Conservation (phyloP, 2,113 vertebrate species). For the Mugil cephalus region DNA sequence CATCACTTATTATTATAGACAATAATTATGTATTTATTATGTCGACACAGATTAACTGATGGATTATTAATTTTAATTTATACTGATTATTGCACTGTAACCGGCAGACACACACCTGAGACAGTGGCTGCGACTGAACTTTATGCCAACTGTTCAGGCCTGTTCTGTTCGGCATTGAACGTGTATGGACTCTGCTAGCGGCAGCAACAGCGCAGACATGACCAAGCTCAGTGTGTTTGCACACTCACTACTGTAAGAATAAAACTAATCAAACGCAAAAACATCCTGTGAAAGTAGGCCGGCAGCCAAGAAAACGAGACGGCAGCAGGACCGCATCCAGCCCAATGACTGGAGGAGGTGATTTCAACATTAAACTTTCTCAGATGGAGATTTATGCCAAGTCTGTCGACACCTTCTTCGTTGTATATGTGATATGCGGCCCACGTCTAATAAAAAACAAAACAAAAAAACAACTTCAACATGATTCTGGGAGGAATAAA, state of each 20-base stretch:
- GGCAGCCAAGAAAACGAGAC: slow-evolving; percentile 30
- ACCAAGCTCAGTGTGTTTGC: slow-evolving; percentile 7
- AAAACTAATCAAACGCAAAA: slow-evolving; percentile 43
- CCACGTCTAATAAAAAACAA: slow-evolving; percentile 9
- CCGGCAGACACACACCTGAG: not conserved
- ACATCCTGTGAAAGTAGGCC: slow-evolving; percentile 29
- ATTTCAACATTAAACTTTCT: slow-evolving; percentile 32
- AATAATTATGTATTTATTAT: no score
- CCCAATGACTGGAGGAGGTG: slow-evolving; percentile 13
- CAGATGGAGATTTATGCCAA: slow-evolving; percentile 4
- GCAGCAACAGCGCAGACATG: not conserved
- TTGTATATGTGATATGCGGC: slow-evolving; percentile 4
- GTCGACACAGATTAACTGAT: not conserved
- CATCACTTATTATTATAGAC: no score
- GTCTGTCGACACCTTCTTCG: slow-evolving; percentile 4
- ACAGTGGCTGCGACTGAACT: not conserved
- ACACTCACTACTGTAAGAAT: slow-evolving; percentile 18
- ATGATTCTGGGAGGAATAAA: not conserved
- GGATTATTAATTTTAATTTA: not conserved
- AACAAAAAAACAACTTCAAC: slow-evolving; percentile 7
- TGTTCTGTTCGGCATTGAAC: slow-evolving; percentile 24
- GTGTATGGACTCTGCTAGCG: slow-evolving; percentile 6
- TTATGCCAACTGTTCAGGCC: slow-evolving; percentile 22
- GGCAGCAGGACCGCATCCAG: slow-evolving; percentile 27
- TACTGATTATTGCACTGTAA: not conserved